Percentiles rank a stretch among this genome's conserved stretches.
phyloP scores from a whole-genome alignment of 2,888 invertebrate genomes.

The Nemotelus pantherinus region DNA sequence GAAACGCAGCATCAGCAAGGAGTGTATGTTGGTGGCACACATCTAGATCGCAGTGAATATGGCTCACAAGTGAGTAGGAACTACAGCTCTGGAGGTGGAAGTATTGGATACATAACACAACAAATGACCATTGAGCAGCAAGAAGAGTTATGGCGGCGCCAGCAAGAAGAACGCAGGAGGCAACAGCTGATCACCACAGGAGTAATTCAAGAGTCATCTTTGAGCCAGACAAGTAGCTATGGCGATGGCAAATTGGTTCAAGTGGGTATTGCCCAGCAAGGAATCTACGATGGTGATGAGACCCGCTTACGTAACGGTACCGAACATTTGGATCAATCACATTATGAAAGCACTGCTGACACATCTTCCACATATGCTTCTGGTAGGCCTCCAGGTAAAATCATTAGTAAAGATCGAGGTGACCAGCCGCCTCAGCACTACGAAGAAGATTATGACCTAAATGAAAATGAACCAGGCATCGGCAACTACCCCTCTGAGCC shows the following conservation, averaged over 20 bases:
- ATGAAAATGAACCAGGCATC: slow-evolving; percentile 57
- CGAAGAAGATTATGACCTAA: slow-evolving; percentile 58
- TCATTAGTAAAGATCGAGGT: slow-evolving; percentile 62
- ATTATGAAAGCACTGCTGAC: slow-evolving; percentile 26
- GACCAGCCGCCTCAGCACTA: slow-evolving; percentile 63
- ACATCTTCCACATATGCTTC: slow-evolving; percentile 44
- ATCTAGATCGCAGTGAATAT: slow-evolving; percentile 26
- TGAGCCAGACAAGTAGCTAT: slow-evolving; percentile 15
- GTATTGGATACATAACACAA: slow-evolving; percentile 29
- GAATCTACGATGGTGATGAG: slow-evolving; percentile 24
- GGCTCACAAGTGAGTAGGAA: slow-evolving; percentile 30
- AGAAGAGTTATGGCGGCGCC: slow-evolving; percentile 35
- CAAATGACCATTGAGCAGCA: slow-evolving; percentile 41
- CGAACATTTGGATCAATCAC: slow-evolving; percentile 14
- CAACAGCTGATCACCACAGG: slow-evolving; percentile 35
- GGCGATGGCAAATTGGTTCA: background rate
- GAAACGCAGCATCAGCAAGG: slow-evolving; percentile 27
- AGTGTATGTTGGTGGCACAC: slow-evolving; percentile 17
- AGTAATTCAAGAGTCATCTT: slow-evolving; percentile 21
- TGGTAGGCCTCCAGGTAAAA: slow-evolving; percentile 52
- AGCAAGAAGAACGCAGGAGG: slow-evolving; percentile 38
- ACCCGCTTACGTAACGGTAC: slow-evolving; percentile 6
- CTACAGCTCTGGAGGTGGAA: slow-evolving; percentile 1
- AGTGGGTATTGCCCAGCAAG: slow-evolving; percentile 2
- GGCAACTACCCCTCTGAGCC: slow-evolving; percentile 32